Conservation (phyloP, 2,888 invertebrate genomes). For the Leptinotarsa rubiginosa region DNA sequence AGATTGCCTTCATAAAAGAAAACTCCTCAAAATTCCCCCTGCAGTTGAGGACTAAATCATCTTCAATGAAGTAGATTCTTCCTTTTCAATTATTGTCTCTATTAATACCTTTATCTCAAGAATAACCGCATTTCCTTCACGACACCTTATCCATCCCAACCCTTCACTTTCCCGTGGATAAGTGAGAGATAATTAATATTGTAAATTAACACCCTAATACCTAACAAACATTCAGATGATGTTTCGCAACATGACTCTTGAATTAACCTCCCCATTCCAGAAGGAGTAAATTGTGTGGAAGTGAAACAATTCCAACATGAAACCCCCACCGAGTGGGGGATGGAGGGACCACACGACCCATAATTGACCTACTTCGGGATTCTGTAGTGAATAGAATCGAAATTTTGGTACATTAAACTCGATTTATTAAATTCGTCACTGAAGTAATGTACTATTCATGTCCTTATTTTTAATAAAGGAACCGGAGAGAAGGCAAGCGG, state of each 20-base stretch:
- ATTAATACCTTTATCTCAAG: too few relatives aligned
- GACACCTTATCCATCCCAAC: too few relatives aligned
- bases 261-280: slow-evolving; percentile 1
- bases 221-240: neutral
- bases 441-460: slow-evolving; percentile 42
- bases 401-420: slow-evolving; percentile 33
- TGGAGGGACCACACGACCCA: neutral
- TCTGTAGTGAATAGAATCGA: slow-evolving; percentile 14
- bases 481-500: slow-evolving; percentile 40
- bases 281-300: neutral
- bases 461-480: slow-evolving; percentile 55
- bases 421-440: slow-evolving; percentile 30
- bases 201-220: neutral
- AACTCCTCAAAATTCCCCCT: too few relatives aligned
- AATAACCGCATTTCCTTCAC: too few relatives aligned
- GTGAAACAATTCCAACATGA: slow-evolving; percentile 20
- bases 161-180: neutral
- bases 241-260: neutral
- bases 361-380: slow-evolving; percentile 20
- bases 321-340: neutral
- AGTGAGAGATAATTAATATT: neutral
- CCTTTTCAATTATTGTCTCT: too few relatives aligned
- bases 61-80: too few relatives aligned
- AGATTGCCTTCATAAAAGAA: too few relatives aligned
- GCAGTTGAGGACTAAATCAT: too few relatives aligned